A percentile compares a stretch with the other conserved stretches of the same genome.
Evolutionary conservation across 2,113 vertebrate species (phyloP).

Genomic region (Macheiramphus alcinus): DNA sequence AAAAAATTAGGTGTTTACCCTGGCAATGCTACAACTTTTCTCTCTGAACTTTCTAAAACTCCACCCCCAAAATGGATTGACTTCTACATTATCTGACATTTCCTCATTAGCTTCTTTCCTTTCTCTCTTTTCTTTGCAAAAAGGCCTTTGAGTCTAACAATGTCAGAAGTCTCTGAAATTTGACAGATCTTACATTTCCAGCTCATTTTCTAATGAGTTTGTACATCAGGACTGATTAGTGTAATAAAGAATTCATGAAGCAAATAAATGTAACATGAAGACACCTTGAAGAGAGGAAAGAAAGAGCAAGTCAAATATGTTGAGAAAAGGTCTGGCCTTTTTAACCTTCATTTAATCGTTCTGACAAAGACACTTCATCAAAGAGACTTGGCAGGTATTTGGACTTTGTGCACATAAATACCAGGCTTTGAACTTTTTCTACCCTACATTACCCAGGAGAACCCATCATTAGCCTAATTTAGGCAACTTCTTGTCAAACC

Average conservation of each 20-base stretch:
- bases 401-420: not conserved
- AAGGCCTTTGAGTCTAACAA: conserved; percentile 30
- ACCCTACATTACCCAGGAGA: not conserved
- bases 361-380: conserved; percentile 64
- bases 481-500: not conserved
- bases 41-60: conserved; percentile 32
- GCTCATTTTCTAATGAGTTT: conserved; percentile 72
- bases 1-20: not conserved
- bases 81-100: conserved; percentile 52
- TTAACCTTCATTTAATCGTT: conserved; percentile 59
- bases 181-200: conserved; percentile 68
- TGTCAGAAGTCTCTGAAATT: conserved; percentile 59
- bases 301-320: conserved; percentile 48
- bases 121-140: conserved; percentile 13
- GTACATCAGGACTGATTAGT: conserved; percentile 70
- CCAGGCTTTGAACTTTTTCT: conserved; percentile 23
- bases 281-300: conserved; percentile 70
- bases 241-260: conserved; percentile 80
- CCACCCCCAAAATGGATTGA: not conserved
- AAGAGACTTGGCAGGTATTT: conserved; percentile 31
- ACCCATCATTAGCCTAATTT: conserved; percentile 6
- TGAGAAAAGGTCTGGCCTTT: conserved; percentile 61
- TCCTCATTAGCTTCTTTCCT: conserved; percentile 60
- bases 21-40: not conserved
- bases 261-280: conserved; percentile 66